Evolutionary conservation across 2,888 invertebrate genomes (phyloP).

Genomic region (Spicauda simplicius): DNA sequence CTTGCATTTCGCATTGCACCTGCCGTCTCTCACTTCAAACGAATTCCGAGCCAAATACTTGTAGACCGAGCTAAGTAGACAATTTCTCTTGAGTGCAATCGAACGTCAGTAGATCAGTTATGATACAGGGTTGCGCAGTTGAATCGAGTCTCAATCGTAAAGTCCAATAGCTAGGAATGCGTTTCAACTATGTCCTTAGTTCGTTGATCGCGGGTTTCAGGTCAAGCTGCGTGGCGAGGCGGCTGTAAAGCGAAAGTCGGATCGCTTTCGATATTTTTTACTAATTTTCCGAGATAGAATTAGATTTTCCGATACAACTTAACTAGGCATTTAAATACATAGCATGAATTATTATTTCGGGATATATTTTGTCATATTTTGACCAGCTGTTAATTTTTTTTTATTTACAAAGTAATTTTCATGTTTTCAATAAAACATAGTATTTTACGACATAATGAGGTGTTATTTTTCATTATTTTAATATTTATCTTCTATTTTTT

Average conservation of each 20-base stretch:
- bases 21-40: constrained; percentile 42
- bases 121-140: constrained; percentile 39
- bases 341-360: too few species aligned
- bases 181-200: constrained; percentile 61
- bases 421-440: too few species aligned
- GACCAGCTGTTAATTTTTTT: too few species aligned
- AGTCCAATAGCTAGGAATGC: constrained; percentile 61
- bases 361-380: too few species aligned
- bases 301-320: too few species aligned
- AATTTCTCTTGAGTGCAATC: constrained; percentile 34
- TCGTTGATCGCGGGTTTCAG: constrained; percentile 54
- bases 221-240: constrained; percentile 14
- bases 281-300: constrained; percentile 21
- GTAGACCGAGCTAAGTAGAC: constrained; percentile 38
- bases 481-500: too few species aligned
- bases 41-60: constrained; percentile 40
- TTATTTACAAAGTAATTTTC: too few species aligned
- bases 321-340: too few species aligned
- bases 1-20: constrained; percentile 40
- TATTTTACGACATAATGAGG: too few species aligned
- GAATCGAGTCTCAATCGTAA: constrained; percentile 55
- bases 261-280: constrained; percentile 23
- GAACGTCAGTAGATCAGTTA: constrained; percentile 32
- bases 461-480: too few species aligned
- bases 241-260: constrained; percentile 23